A percentile compares a stretch with the other conserved stretches of the same genome.
Conservation (phyloP, 2,888 invertebrate species). For the Pimpla rufipes region DNA sequence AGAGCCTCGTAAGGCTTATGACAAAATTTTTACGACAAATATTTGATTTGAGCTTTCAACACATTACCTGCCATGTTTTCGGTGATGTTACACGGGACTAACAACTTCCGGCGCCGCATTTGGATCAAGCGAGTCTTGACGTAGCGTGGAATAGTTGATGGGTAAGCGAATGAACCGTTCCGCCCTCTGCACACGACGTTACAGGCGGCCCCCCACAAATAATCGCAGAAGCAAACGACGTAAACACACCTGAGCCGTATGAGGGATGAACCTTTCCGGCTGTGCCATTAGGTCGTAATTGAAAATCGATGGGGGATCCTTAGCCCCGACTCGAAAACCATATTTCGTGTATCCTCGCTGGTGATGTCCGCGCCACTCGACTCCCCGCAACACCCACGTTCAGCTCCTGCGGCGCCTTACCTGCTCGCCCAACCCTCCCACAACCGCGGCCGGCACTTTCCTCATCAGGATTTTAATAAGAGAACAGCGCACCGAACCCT, state of each 20-base stretch:
- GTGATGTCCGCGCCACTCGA: not conserved
- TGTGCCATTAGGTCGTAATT: conserved; percentile 76
- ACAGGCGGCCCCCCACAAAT: not conserved
- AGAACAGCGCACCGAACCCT: not conserved
- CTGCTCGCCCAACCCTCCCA: not conserved
- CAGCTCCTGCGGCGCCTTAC: not conserved
- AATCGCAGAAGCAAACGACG: conserved; percentile 24
- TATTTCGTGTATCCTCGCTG: not conserved
- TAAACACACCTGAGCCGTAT: conserved; percentile 69
- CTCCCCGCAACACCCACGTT: not conserved
- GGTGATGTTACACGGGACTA: not conserved
- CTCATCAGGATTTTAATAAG: conserved; percentile 21
- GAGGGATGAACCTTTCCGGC: conserved; percentile 47
- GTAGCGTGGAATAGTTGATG: not conserved
- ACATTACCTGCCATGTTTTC: not conserved
- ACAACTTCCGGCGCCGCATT: not conserved
- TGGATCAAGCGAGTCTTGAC: not conserved
- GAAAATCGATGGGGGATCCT: conserved; percentile 75
- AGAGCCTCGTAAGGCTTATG: not conserved
- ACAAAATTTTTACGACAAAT: not conserved
- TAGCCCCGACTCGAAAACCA: conserved; percentile 59
- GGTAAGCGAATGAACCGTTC: not conserved
- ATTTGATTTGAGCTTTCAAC: not conserved
- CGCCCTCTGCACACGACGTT: too few species aligned
- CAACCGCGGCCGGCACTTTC: not conserved